These are phyloP conservation scores for Caenorhabditis remanei DNA, from an alignment of 1,140 invertebrate genomes.

Conservation along the genomic window DNA sequence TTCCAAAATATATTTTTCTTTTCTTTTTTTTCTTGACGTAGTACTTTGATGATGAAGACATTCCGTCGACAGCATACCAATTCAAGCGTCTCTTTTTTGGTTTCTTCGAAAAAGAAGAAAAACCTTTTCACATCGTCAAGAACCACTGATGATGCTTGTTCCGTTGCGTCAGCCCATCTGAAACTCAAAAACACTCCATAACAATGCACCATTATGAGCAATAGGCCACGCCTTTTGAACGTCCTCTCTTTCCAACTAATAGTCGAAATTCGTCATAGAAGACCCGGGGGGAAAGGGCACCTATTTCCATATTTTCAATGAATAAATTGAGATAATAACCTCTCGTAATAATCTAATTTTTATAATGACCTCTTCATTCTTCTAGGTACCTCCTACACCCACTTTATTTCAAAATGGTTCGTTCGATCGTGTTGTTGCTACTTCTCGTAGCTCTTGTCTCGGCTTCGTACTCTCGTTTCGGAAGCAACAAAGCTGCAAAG, in stretches of 20 bases:
- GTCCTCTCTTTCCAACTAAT: not conserved
- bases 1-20: not conserved
- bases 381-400: slow-evolving; percentile 43
- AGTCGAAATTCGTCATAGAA: not conserved
- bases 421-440: slow-evolving; percentile 21
- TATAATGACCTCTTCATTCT: not conserved
- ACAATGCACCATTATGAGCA: slow-evolving; percentile 40
- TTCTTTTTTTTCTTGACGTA: slow-evolving; percentile 11
- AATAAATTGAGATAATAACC: slow-evolving; percentile 23
- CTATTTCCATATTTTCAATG: slow-evolving; percentile 45
- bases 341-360: not conserved
- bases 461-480: slow-evolving; percentile 22
- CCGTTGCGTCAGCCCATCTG: slow-evolving; percentile 14
- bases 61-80: slow-evolving; percentile 52
- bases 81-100: slow-evolving; percentile 16
- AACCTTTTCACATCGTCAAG: not conserved
- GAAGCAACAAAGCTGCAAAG: slow-evolving; percentile 48
- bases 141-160: slow-evolving; percentile 36
- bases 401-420: slow-evolving; percentile 27
- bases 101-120: not conserved
- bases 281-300: not conserved
- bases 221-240: slow-evolving; percentile 11
- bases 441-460: slow-evolving; percentile 39
- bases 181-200: slow-evolving; percentile 41
- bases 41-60: slow-evolving; percentile 50